A percentile compares a stretch with the other conserved stretches of the same genome.
These are phyloP conservation scores for Rhinogobius similis DNA, from an alignment of 2,113 vertebrate species.

Conservation along the genomic window DNA sequence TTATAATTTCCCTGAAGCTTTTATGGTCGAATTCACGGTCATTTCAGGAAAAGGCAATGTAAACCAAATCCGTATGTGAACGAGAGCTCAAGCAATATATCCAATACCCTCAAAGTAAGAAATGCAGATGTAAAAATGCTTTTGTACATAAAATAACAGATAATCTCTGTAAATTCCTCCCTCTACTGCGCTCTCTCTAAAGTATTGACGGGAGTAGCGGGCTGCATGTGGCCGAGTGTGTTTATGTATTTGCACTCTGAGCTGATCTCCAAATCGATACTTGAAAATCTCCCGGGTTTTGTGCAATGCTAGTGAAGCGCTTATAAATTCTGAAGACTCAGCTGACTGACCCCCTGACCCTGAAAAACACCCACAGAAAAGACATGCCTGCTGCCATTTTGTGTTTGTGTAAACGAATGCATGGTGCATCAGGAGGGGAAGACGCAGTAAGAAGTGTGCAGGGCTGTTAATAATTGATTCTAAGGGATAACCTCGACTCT, in stretches of 20 bases:
- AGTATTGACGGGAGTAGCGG: conserved; percentile 1
- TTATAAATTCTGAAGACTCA: conserved; percentile 70
- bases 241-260: conserved; percentile 34
- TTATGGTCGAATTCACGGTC: neutral
- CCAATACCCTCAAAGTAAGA: neutral
- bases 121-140: neutral
- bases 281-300: conserved; percentile 54
- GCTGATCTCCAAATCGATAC: conserved; percentile 62
- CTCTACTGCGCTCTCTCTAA: neutral
- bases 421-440: conserved; percentile 25
- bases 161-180: neutral
- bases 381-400: conserved; percentile 48
- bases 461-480: conserved; percentile 56
- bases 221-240: conserved; percentile 16
- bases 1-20: neutral
- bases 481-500: conserved; percentile 48
- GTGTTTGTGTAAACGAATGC: conserved; percentile 54
- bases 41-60: neutral
- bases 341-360: conserved; percentile 70
- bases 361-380: conserved; percentile 60
- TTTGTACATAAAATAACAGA: conserved; percentile 2
- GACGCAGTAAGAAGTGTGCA: conserved; percentile 25
- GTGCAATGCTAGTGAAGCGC: conserved; percentile 52
- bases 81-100: neutral
- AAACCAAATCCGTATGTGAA: neutral